These are phyloP conservation scores for Onthophagus taurus DNA, from an alignment of 1,140 invertebrate species.

Conservation along the genomic window DNA sequence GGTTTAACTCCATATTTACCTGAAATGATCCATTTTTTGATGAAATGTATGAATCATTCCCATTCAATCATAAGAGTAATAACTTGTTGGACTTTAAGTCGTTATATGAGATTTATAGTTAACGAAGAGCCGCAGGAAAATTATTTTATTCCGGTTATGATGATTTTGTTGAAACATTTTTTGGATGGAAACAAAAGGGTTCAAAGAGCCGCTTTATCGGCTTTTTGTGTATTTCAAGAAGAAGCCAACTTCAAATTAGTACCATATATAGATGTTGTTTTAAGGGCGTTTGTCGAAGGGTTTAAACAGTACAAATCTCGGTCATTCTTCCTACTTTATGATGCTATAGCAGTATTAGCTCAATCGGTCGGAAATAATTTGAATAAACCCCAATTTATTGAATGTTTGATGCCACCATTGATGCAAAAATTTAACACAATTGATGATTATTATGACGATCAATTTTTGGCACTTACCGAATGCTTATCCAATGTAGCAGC, in stretches of 20 bases:
- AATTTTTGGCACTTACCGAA: constrained; percentile 93
- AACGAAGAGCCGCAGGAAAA: constrained; percentile 75
- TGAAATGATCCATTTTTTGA: constrained; percentile 91
- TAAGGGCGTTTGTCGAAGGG: constrained; percentile 92
- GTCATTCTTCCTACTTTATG: constrained; percentile 95
- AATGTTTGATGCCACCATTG: constrained; percentile 94
- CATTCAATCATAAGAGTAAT: constrained; percentile 95
- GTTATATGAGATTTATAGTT: constrained; percentile 92
- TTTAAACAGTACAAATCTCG: constrained; percentile 95
- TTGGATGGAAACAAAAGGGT: constrained; percentile 96
- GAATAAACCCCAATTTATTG: constrained; percentile 92
- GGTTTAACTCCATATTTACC: constrained; percentile 93
- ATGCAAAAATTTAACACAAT: constrained; percentile 97
- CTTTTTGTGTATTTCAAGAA: constrained; percentile 97
- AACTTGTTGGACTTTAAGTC: constrained; percentile 96
- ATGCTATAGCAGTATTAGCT: constrained; percentile 95
- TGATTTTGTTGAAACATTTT: constrained; percentile 89
- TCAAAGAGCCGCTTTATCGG: constrained; percentile 97
- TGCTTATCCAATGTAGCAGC: constrained; percentile 96
- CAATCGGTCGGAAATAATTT: constrained; percentile 95
- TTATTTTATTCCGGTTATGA: constrained; percentile 91
- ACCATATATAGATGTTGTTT: constrained; percentile 90
- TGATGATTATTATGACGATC: constrained; percentile 83
- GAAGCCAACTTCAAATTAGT: constrained; percentile 96
- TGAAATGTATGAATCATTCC: constrained; percentile 82